phyloP scores from a whole-genome alignment of 92 coral and sea anemone genomes.

The Porites lobata region DNA sequence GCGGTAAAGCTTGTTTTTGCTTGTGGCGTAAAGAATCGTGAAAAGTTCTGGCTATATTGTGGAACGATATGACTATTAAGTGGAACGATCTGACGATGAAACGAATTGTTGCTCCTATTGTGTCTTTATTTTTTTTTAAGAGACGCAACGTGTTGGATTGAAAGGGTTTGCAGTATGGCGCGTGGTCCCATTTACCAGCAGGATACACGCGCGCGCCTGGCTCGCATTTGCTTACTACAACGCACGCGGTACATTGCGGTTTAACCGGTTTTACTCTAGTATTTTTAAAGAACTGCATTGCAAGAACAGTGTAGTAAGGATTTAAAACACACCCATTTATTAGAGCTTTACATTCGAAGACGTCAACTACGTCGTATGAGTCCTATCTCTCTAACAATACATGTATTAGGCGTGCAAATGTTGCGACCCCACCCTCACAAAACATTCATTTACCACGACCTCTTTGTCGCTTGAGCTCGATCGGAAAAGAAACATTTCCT shows the following conservation, averaged over 20 bases:
- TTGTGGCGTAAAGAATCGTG: background rate
- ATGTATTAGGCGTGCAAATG: background rate
- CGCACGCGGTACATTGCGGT: background rate
- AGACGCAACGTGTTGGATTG: no score
- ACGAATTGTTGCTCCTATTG: background rate
- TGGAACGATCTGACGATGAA: background rate
- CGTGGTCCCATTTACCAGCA: background rate
- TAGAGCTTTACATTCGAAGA: background rate
- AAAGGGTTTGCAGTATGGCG: background rate
- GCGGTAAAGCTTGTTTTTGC: background rate
- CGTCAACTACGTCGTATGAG: background rate
- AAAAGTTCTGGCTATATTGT: no score
- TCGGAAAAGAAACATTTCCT: background rate
- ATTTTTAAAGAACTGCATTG: constrained; percentile 3
- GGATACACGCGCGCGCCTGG: constrained; percentile 1
- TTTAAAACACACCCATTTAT: background rate
- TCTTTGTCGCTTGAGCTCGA: constrained; percentile 2
- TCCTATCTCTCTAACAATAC: background rate
- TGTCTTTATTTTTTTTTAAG: background rate
- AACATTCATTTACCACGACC: background rate
- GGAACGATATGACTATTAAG: no score
- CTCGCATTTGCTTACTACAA: constrained; percentile 1
- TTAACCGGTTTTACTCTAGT: background rate
- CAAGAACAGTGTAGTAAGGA: constrained; percentile 2
- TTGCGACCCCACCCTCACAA: constrained; percentile 5